Base-by-base conservation (phyloP, 2,113 vertebrate genomes). In the Urocolius indicus region DNA sequence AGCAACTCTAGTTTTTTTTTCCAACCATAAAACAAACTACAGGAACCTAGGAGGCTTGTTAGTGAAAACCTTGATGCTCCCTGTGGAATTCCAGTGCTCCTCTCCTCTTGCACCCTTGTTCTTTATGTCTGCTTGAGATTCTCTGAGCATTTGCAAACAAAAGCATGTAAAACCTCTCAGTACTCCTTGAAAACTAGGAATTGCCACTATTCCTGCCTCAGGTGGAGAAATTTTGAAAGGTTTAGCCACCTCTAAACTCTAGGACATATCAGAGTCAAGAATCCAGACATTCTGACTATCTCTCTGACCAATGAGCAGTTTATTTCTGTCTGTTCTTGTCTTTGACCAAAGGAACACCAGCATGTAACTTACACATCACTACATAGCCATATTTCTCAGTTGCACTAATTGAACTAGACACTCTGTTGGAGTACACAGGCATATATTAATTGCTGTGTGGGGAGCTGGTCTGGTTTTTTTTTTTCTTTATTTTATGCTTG, bases 281-380 rank as follows among this genome's bases (percentile, higher is more conserved):
- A 93, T 66, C 26, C 38, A 75, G 61, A 63, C 22, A 71, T 24
- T 9, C 49, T 87, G 38, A 49, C 24, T 80, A 63, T 67, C 0
- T 2, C 10, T 34, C 24, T 71, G 55, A 62, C 87, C 30, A 34
- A 36, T 11, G 32, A 68, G 38, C 32, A n/a, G 13, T 32, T 32
- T 29, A 19, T 49, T 69, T 77, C 41, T 85, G 57, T 82, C 91
- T 4, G 2, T 68, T 79, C 54, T 57, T 87, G 78, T 41, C 46
- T 78, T 75, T 93, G 27, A n/a, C 48, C 74, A 57, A 38, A 84
- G 69, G 69, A 95, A 87, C 84, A n/a, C 22, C 57, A 76, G 54
- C 16, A 12, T 11, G 10, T 77, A 72, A 75, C 26, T 16, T 67
- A 32, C 29, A 55, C 32, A 75, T 49, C 66, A 19, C 58, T 67